Evolutionary conservation across 2,797 vertebrate genomes (phyloP).

Genomic region (Pogonophryne albipinna): DNA sequence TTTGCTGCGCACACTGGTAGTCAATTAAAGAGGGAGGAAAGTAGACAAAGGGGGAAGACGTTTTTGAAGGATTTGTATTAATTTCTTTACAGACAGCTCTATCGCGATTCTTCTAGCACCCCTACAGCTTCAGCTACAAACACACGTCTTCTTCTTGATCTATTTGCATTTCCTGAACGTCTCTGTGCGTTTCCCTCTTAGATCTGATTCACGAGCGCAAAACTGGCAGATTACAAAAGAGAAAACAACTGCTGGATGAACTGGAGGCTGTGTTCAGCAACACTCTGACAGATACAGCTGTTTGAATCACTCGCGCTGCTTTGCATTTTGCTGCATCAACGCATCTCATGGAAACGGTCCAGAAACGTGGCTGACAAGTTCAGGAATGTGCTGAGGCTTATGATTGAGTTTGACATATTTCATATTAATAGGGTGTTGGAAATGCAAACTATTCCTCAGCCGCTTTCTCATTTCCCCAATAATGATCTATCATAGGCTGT

Average conservation of each 20-base stretch:
- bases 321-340: slow-evolving; percentile 62
- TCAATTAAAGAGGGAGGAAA: slow-evolving; percentile 54
- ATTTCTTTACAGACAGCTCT: slow-evolving; percentile 45
- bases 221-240: slow-evolving; percentile 28
- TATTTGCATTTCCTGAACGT: slow-evolving; percentile 35
- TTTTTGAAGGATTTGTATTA: slow-evolving; percentile 49
- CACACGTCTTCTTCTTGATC: slow-evolving; percentile 14
- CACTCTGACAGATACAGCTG: slow-evolving; percentile 3
- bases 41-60: slow-evolving; percentile 34
- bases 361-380: slow-evolving; percentile 50
- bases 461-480: slow-evolving; percentile 60
- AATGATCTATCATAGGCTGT: slow-evolving; percentile 67
- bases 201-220: slow-evolving; percentile 13
- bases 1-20: slow-evolving; percentile 19
- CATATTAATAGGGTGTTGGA: slow-evolving; percentile 53
- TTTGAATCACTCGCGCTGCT: slow-evolving; percentile 42
- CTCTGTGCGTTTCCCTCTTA: slow-evolving; percentile 15
- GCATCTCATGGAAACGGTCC: slow-evolving; percentile 5
- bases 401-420: slow-evolving; percentile 63
- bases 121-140: slow-evolving; percentile 28
- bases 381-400: slow-evolving; percentile 56
- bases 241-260: slow-evolving; percentile 14
- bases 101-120: slow-evolving; percentile 31
- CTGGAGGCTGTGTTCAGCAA: slow-evolving; percentile 12
- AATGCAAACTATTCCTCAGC: slow-evolving; percentile 70